Evolutionary conservation across 2,888 invertebrate genomes (phyloP), one percentile per base, ranked within the genome.

Genomic region (Tetheella fluctuosa): DNA sequence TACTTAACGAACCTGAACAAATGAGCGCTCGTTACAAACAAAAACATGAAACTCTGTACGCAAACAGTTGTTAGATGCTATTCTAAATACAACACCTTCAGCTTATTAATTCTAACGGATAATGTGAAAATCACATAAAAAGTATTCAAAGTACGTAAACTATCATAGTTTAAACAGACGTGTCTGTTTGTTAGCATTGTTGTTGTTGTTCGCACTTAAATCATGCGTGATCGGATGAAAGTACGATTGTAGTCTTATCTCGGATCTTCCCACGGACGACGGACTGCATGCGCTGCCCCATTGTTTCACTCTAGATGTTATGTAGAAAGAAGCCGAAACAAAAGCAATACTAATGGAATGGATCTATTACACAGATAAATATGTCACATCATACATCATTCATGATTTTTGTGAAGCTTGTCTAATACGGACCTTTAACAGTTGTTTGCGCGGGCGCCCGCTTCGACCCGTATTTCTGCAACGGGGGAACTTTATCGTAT

Each of bases 211-310:
- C 89, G 77, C 90, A 88, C 85, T 87, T 90, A 87, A 87, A 90
- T 90, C 89, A 90, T 84, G 86, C 87, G 84, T 88, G 86, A 85
- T 90, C 80, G 77, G 87, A 88, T 88, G 90, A 91, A 91, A 90
- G 89, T 87, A 83, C 85, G 83, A 86, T 84, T 85, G 84, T 81
- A 73, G 73, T 65, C 75, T 79, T 89, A 90, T 89, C 89, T 80
- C 64, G 63, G 68, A 84, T 88, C 88, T 90, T 90, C 90, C 85
- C 90, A 89, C 88, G 83, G 79, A 74, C 80, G 84, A 81, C 81
- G 76, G 76, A 76, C 78, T 78, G 78, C 79, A 62, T 71, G 76
- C 73, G 71, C 72, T 65, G 67, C 59, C 70, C 77, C 76, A 85
- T 84, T 86, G 85, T 85, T 20, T 48, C 20, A 39, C 71, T 75